These are phyloP conservation scores for Acrocyrtus sp. DNA, from an alignment of 2,888 invertebrate genomes.

Conservation along the genomic window DNA sequence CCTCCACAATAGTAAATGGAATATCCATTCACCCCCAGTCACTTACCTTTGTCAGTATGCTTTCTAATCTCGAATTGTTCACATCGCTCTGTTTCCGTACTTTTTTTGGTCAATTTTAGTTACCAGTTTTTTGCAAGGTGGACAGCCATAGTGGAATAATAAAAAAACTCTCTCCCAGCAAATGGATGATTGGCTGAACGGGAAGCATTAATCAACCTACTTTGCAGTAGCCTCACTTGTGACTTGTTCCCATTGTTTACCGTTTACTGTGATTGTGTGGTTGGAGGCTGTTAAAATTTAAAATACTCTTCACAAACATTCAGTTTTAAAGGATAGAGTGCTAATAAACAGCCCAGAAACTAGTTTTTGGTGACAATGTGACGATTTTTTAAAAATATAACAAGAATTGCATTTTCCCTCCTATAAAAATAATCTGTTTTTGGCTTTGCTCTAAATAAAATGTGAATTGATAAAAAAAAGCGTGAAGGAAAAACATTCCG, in stretches of 20 bases:
- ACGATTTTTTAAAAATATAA: no score
- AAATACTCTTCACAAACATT: no score
- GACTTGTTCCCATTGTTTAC: background rate
- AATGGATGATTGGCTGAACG: background rate
- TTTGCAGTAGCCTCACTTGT: background rate
- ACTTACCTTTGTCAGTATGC: constrained; percentile 47
- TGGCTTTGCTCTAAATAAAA: no score
- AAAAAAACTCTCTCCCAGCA: background rate
- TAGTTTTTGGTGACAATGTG: no score
- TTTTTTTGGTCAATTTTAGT: no score
- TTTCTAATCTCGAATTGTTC: constrained; percentile 54
- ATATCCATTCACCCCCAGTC: constrained; percentile 38
- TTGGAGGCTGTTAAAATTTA: no score
- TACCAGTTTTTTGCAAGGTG: background rate
- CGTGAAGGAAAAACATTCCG: background rate
- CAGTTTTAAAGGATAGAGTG: no score
- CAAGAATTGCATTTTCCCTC: no score
- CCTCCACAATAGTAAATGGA: constrained; percentile 1
- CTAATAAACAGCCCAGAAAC: no score
- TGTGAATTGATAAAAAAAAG: no score
- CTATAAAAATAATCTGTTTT: no score
- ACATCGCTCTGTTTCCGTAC: constrained; percentile 18
- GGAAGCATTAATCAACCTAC: background rate
- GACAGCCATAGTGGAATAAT: background rate
- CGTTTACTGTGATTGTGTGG: background rate